Base-by-base conservation (phyloP, 2,888 invertebrate genomes). In the Buathra laborator region DNA sequence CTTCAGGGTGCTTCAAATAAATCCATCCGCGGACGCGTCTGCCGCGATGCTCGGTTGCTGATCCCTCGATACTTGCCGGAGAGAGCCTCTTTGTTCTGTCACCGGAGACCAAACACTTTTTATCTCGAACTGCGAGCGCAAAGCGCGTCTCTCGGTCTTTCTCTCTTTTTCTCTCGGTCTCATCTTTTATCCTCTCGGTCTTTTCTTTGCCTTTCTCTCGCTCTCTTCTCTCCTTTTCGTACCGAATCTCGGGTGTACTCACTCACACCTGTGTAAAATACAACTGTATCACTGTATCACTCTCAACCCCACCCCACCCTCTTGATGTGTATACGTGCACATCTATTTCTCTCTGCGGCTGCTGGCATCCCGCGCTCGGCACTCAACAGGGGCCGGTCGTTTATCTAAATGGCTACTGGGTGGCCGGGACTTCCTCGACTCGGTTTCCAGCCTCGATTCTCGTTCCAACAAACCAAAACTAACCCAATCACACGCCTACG, bases 351-450 rank as follows among this genome's bases (percentile, higher is more conserved):
- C 86, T 84, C 86, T 85, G 88, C 75, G 71, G 82, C 85, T 82
- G 87, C 86, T 88, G 91, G 91, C 88, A 88, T 90, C 90, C 91
- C 90, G 90, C 83, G 82, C 59, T 68, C 90, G 88, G 91, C 92
- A 92, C 91, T 92, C 91, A 90, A 90, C 92, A 89, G 92, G 90
- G 90, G 89, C 91, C 90, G 91, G 90, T 91, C 92, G 92, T 93
- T 93, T 93, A 92, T 93, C 92, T 92, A 92, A 92, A 92, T 92
- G 92, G 92, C 93, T 93, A 93, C 92, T 92, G 92, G 92, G 92
- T 92, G 92, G 92, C 91, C 92, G 86, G 89, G 83, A 86, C 86
- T 24, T 14, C 59, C 66, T 51, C 85, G 88, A 79, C 37, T 83
- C 72, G 56, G 62, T 81, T 75, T 79, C 68, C 84, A 83, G 77